Evolutionary conservation across 2,888 invertebrate species (phyloP).

Genomic region (Heteromyza rotundicornis): DNA sequence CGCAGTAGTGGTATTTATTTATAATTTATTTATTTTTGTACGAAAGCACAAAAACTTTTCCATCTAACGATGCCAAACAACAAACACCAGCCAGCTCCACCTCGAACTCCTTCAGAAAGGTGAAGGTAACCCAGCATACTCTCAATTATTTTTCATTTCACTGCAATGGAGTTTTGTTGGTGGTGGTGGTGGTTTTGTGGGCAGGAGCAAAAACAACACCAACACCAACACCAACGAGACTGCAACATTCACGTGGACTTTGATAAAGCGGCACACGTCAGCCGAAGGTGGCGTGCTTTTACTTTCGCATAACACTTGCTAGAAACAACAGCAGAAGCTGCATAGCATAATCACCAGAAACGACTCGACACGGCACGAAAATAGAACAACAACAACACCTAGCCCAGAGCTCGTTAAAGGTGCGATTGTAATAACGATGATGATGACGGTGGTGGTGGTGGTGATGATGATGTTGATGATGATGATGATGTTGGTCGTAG

Average conservation of each 20-base stretch:
- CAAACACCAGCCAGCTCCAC: no score
- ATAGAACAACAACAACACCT: background rate
- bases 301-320: constrained; percentile 42
- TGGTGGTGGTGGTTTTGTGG: background rate
- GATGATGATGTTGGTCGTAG: no score
- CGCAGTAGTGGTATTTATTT: no score
- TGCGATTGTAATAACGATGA: background rate
- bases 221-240: background rate
- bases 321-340: constrained; percentile 16
- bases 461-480: background rate
- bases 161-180: background rate
- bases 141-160: background rate
- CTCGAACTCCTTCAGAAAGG: no score
- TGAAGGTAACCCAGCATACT: no score
- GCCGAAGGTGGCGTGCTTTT: background rate
- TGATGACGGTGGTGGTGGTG: constrained; percentile 2
- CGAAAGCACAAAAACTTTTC: no score
- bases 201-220: background rate
- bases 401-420: no score
- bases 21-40: no score
- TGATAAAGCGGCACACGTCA: background rate
- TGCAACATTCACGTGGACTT: background rate
- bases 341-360: constrained; percentile 21
- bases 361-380: background rate
- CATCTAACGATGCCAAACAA: no score